Evolutionary conservation across 1,140 invertebrate genomes (phyloP).

Genomic region (Brachionus sp.): DNA sequence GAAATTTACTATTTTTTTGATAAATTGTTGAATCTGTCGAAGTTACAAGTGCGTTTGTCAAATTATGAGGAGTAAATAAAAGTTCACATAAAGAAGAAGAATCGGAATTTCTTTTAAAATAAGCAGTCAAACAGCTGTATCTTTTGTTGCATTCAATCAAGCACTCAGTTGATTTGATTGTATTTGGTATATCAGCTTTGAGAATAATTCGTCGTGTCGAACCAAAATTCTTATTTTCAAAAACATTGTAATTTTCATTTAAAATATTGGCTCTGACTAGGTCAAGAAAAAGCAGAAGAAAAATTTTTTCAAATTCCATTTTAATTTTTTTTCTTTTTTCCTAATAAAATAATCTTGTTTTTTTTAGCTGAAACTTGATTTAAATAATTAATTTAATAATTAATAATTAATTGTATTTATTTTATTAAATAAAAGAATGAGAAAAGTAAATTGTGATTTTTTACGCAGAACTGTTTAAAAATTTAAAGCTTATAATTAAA

Average conservation of each 20-base stretch:
- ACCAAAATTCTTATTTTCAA: neutral
- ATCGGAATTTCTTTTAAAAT: neutral
- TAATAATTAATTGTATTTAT: too few relatives aligned
- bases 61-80: neutral
- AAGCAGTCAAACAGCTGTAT: neutral
- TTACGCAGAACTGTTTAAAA: too few relatives aligned
- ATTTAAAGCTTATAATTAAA: too few relatives aligned
- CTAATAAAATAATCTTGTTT: neutral
- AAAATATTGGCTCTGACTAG: neutral
- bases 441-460: too few relatives aligned
- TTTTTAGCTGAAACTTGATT: neutral
- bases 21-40: neutral
- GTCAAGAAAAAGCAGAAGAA: neutral
- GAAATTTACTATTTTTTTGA: neutral
- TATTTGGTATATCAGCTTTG: neutral
- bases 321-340: neutral
- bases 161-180: neutral
- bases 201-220: neutral
- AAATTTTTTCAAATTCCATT: neutral
- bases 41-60: neutral
- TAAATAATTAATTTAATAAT: neutral
- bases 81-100: neutral
- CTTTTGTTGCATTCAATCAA: constrained; percentile 1
- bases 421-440: too few relatives aligned
- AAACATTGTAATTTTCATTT: neutral